Conservation (phyloP, 2,113 vertebrate species). For the Indri indri region DNA sequence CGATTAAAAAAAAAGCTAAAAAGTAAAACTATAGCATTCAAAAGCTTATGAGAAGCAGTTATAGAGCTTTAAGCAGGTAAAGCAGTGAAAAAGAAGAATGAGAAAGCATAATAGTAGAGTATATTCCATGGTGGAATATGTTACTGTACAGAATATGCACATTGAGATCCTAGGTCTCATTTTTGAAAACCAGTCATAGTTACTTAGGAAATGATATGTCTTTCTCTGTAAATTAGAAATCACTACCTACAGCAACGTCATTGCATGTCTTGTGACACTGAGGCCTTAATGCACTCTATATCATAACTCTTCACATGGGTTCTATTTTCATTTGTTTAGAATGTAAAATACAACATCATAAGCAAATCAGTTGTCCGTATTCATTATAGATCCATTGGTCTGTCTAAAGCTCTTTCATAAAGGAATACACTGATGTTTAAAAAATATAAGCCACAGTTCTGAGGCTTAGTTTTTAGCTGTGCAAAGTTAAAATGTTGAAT, state of each 20-base stretch:
- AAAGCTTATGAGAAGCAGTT: background rate
- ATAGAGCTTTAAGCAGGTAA: background rate
- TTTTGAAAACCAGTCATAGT: constrained; percentile 25
- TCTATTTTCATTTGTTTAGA: constrained; percentile 42
- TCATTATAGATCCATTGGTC: constrained; percentile 14
- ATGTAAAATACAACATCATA: constrained; percentile 35
- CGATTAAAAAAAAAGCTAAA: background rate
- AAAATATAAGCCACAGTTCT: constrained; percentile 25
- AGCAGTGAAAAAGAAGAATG: background rate
- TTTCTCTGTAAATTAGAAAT: background rate
- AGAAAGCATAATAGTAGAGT: background rate
- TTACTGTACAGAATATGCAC: background rate
- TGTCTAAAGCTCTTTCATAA: background rate
- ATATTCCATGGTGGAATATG: background rate
- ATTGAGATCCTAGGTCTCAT: background rate
- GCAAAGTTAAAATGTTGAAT: constrained; percentile 44
- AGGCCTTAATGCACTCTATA: background rate
- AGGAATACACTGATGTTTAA: background rate
- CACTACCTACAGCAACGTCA: background rate
- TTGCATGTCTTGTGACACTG: background rate
- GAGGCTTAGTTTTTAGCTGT: constrained; percentile 21
- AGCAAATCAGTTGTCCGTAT: constrained; percentile 22
- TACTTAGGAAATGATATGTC: constrained; percentile 21
- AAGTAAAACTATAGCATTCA: background rate
- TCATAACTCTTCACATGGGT: background rate